These are phyloP conservation scores for Sepioteuthis lessoniana DNA, from an alignment of 2,888 invertebrate genomes.

Conservation along the genomic window DNA sequence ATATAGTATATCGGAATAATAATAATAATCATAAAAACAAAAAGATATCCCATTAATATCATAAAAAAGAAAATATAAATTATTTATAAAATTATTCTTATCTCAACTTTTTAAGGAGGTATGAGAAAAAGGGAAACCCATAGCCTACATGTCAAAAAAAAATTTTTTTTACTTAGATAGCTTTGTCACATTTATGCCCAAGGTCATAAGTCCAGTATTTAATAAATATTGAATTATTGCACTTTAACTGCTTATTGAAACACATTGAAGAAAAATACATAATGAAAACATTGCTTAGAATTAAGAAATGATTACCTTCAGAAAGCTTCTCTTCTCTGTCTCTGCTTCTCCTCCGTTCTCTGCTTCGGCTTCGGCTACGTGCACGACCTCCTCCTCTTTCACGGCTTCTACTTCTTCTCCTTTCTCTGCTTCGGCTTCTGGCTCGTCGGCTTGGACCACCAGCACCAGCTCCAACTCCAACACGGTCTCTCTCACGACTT, in stretches of 20 bases:
- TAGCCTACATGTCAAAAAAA: too few species aligned
- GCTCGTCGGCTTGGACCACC: conserved; percentile 65
- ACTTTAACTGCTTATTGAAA: too few species aligned
- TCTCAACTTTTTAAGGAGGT: too few species aligned
- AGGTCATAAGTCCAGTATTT: too few species aligned
- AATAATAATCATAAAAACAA: too few species aligned
- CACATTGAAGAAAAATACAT: neutral
- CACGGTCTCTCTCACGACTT: conserved; percentile 54
- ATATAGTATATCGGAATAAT: too few species aligned
- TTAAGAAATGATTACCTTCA: conserved; percentile 37
- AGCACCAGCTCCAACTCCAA: conserved; percentile 55
- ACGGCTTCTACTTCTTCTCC: conserved; percentile 76
- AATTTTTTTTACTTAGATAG: too few species aligned
- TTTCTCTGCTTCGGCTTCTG: conserved; percentile 54
- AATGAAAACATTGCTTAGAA: neutral
- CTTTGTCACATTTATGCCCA: too few species aligned
- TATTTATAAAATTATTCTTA: too few species aligned
- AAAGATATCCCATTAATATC: too few species aligned
- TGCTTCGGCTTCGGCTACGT: conserved; percentile 50
- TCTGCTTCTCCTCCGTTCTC: conserved; percentile 50
- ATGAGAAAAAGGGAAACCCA: too few species aligned
- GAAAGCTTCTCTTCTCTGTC: conserved; percentile 42
- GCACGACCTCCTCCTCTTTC: conserved; percentile 50
- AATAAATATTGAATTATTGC: accelerated
- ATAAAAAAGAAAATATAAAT: too few species aligned